Conservation (phyloP, 2,113 vertebrate species). For the Ophiodon elongatus region DNA sequence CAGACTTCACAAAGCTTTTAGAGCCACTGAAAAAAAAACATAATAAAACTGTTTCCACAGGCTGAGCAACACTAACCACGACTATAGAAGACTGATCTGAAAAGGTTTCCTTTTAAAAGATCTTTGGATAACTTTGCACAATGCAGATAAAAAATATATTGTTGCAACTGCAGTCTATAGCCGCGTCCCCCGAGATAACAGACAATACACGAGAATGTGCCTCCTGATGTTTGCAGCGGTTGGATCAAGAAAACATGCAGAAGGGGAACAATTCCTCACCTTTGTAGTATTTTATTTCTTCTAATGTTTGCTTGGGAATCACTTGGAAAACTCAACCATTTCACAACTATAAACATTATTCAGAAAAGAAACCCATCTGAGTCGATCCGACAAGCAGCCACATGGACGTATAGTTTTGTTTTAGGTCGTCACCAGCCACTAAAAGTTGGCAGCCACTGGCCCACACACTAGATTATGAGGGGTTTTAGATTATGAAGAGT, state of each 20-base stretch:
- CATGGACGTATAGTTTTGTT: background rate
- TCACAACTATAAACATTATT: background rate
- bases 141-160: background rate
- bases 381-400: background rate
- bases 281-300: background rate
- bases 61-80: background rate
- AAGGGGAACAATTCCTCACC: background rate
- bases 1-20: background rate
- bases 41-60: background rate
- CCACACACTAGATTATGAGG: background rate
- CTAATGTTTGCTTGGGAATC: background rate
- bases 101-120: background rate
- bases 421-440: background rate
- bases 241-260: background rate
- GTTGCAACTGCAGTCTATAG: background rate
- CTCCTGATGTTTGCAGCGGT: background rate
- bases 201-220: background rate
- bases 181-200: background rate
- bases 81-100: background rate
- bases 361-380: background rate
- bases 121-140: background rate
- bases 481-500: background rate
- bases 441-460: background rate
- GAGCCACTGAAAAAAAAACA: background rate
- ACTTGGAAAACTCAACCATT: background rate